These are phyloP conservation scores for Drosophila setifemur DNA, from an alignment of 1,140 invertebrate genomes.

Conservation along the genomic window DNA sequence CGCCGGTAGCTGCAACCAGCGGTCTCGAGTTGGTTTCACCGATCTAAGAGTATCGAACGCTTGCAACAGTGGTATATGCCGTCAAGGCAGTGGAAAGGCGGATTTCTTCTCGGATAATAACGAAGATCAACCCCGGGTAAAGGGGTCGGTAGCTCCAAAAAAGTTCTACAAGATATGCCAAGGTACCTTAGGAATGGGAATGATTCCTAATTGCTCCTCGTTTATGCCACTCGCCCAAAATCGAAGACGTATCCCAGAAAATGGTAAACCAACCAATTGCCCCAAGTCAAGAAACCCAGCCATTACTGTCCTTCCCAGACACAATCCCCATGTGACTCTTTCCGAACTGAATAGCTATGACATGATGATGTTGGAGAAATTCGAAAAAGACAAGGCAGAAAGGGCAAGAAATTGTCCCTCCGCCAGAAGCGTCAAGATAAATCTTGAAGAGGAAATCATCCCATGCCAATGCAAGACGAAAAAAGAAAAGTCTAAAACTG, in stretches of 20 bases:
- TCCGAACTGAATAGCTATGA: slow-evolving; percentile 24
- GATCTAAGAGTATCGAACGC: no score
- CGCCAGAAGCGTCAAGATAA: neutral
- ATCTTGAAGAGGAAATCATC: neutral
- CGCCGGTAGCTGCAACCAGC: no score
- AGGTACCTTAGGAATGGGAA: no score
- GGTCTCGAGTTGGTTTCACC: no score
- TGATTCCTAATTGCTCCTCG: no score
- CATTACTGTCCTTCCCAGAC: neutral
- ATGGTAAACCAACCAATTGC: neutral
- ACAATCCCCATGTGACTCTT: neutral
- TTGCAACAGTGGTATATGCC: no score
- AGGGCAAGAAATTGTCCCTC: neutral
- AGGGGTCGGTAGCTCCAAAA: no score
- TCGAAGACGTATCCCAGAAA: neutral
- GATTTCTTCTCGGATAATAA: neutral
- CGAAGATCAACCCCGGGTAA: no score
- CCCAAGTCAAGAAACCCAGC: neutral
- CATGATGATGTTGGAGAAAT: slow-evolving; percentile 5
- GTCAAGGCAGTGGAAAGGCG: neutral
- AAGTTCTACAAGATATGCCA: no score
- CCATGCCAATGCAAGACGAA: neutral
- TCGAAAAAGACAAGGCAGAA: neutral
- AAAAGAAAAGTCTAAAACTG: neutral
- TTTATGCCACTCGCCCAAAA: neutral